A percentile compares a stretch with the other conserved stretches of the same genome.
Conservation (phyloP, 2,113 vertebrate genomes). For the Neolamprologus sp. region DNA sequence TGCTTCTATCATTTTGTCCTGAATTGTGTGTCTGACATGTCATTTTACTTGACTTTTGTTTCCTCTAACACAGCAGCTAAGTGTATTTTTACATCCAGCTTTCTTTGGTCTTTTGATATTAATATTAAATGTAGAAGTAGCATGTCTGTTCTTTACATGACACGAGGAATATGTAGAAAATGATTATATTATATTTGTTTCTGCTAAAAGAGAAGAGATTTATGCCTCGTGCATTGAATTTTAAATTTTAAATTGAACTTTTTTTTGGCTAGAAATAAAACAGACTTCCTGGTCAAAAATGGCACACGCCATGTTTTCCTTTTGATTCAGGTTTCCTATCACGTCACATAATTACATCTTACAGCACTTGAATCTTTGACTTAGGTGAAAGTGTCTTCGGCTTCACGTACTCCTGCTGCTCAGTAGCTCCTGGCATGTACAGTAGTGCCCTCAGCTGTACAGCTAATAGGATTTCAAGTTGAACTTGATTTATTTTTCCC, state of each 20-base stretch:
- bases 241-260: neutral
- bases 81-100: neutral
- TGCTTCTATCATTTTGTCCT: neutral
- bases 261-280: neutral
- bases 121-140: neutral
- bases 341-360: slow-evolving; percentile 2
- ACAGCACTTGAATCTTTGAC: neutral
- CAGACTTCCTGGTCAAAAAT: neutral
- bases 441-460: slow-evolving; percentile 61
- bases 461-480: slow-evolving; percentile 10
- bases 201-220: neutral
- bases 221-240: neutral
- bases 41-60: neutral
- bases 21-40: neutral
- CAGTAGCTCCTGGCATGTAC: slow-evolving; percentile 3
- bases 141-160: neutral
- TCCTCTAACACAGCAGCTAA: neutral
- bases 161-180: neutral
- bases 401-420: neutral
- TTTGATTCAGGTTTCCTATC: slow-evolving; percentile 7
- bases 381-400: neutral
- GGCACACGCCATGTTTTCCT: neutral
- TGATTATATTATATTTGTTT: neutral
- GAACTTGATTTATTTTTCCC: neutral
- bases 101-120: neutral